Evolutionary conservation across 2,888 invertebrate species (phyloP).

Genomic region (Eupithecia subfuscata): DNA sequence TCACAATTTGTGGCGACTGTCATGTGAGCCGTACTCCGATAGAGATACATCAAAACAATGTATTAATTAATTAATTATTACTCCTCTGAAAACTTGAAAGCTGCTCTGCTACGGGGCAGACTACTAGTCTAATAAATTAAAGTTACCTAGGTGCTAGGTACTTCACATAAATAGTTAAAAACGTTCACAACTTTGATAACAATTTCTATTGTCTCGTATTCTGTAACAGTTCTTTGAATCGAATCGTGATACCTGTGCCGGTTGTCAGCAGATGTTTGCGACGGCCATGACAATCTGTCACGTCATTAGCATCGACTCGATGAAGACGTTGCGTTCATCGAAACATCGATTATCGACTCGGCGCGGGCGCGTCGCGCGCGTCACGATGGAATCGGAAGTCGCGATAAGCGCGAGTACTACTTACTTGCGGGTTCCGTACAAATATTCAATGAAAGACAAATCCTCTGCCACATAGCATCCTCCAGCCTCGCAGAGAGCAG

Average conservation of each 20-base stretch:
- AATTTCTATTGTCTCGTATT: background rate
- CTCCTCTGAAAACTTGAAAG: no score
- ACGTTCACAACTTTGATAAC: background rate
- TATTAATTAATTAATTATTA: no score
- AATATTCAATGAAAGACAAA: no score
- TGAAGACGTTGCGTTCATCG: conserved; percentile 5
- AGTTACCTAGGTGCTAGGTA: background rate
- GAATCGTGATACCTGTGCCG: background rate
- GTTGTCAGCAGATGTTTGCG: background rate
- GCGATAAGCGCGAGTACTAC: background rate
- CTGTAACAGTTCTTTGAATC: background rate
- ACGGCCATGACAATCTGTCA: background rate
- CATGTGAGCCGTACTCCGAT: no score
- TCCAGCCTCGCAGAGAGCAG: no score
- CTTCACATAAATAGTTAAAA: background rate
- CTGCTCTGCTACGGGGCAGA: background rate
- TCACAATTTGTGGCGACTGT: no score
- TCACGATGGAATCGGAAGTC: background rate
- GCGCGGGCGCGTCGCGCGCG: background rate
- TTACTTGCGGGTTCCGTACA: background rate
- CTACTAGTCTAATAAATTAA: background rate
- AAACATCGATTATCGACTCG: conserved; percentile 8
- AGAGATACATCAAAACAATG: no score
- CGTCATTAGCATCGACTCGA: conserved; percentile 5
- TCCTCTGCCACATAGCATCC: no score